Evolutionary conservation across 35 echinoderm and acorn worm genomes (phyloP).

Genomic region (Ophioderma brevispina): DNA sequence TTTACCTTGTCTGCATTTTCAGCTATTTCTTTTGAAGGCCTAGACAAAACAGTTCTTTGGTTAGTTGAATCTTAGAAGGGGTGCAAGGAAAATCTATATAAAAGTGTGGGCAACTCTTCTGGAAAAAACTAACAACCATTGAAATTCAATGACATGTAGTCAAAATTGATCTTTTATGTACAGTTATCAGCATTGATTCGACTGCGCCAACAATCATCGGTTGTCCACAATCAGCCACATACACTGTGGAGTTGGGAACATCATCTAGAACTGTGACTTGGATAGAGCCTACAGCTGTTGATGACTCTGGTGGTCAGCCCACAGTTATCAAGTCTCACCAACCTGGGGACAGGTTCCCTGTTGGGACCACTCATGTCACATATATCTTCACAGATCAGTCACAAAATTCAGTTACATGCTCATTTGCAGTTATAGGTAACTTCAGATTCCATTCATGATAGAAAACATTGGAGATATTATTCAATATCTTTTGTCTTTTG

Average conservation of each 20-base stretch:
- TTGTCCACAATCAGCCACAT: slow-evolving; percentile 2
- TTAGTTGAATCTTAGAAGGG: no score
- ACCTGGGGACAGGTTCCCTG: slow-evolving; percentile 23
- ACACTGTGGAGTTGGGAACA: background rate
- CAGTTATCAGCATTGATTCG: background rate
- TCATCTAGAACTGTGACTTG: background rate
- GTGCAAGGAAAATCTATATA: no score
- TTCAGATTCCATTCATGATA: no score
- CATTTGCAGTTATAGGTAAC: slow-evolving; percentile 20
- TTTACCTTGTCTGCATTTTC: no score
- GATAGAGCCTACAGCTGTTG: slow-evolving; percentile 14
- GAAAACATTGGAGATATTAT: no score
- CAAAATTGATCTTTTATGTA: no score
- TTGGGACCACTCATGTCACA: slow-evolving; percentile 25
- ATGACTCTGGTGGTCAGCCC: background rate
- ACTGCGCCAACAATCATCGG: background rate
- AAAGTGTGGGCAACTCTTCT: no score
- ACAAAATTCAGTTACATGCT: slow-evolving; percentile 18
- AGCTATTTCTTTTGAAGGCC: no score
- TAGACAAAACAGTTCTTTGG: no score
- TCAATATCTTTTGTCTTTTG: no score
- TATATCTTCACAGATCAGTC: slow-evolving; percentile 37
- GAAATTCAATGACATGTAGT: no score
- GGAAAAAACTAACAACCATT: no score
- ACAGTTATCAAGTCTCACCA: background rate